A percentile compares a stretch with the other conserved stretches of the same genome.
Conservation (phyloP, 2,113 vertebrate species). For the Dasyornis broadbenti region DNA sequence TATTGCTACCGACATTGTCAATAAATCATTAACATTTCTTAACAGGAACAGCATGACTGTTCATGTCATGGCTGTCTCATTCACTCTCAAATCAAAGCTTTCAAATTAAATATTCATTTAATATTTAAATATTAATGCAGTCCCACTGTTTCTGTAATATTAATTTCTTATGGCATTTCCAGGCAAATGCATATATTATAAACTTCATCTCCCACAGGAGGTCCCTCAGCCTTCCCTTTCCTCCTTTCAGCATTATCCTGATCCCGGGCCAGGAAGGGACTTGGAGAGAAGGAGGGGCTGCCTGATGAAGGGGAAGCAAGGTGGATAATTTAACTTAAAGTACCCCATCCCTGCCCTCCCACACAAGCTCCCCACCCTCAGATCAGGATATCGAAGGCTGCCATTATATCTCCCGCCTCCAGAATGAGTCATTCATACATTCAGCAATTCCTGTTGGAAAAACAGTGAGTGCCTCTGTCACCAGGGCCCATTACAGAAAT, state of each 20-base stretch:
- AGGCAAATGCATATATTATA: constrained; percentile 72
- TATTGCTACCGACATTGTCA: constrained; percentile 57
- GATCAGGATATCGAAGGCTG: constrained; percentile 53
- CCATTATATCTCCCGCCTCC: constrained; percentile 39
- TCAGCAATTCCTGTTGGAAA: constrained; percentile 62
- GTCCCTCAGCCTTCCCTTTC: constrained; percentile 30
- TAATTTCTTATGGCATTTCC: constrained; percentile 81
- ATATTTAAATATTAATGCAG: constrained; percentile 79
- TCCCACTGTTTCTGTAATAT: constrained; percentile 76
- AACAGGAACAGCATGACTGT: constrained; percentile 50
- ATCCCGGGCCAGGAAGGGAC: not conserved
- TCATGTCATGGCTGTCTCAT: constrained; percentile 69
- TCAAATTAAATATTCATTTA: constrained; percentile 80
- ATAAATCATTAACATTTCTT: constrained; percentile 71
- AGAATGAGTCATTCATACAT: constrained; percentile 50
- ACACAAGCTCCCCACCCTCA: constrained; percentile 23
- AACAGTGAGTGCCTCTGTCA: constrained; percentile 37
- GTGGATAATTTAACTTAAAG: constrained; percentile 20
- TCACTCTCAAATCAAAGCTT: constrained; percentile 70
- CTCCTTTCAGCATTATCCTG: not conserved
- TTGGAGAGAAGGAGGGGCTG: not conserved
- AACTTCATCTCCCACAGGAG: constrained; percentile 60
- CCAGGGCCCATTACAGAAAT: constrained; percentile 61
- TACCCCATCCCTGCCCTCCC: not conserved
- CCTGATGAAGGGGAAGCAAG: constrained; percentile 15